A percentile compares a stretch with the other conserved stretches of the same genome.
These are phyloP conservation scores for Syngnathus scovelli DNA, from an alignment of 2,113 vertebrate genomes.

Conservation along the genomic window DNA sequence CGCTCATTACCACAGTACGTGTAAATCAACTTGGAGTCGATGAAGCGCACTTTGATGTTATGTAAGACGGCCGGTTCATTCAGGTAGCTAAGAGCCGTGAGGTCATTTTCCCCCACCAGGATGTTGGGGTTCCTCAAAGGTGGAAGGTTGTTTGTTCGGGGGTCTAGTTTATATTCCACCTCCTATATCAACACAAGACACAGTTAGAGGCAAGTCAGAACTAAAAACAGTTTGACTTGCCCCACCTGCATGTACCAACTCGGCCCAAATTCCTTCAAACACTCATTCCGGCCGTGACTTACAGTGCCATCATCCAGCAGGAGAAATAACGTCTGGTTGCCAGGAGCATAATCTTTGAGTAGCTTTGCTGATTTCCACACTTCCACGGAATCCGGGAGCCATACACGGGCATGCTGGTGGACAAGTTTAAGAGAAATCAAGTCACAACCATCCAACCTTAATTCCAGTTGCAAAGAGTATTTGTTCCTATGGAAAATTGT, in stretches of 20 bases:
- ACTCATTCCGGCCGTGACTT: slow-evolving; percentile 23
- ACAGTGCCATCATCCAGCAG: slow-evolving; percentile 88
- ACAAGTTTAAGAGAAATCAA: slow-evolving; percentile 26
- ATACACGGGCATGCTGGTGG: slow-evolving; percentile 84
- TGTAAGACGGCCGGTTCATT: slow-evolving; percentile 94
- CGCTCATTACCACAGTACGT: slow-evolving; percentile 90
- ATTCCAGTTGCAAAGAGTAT: not conserved
- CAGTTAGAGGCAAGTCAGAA: not conserved
- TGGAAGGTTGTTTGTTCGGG: slow-evolving; percentile 74
- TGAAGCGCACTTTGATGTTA: slow-evolving; percentile 92
- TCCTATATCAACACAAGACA: slow-evolving; percentile 65
- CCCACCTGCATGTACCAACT: slow-evolving; percentile 54
- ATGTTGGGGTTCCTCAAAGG: slow-evolving; percentile 90
- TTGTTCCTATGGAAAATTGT: too few species aligned
- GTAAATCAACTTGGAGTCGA: slow-evolving; percentile 93
- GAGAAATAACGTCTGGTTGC: slow-evolving; percentile 82
- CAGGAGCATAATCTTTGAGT: slow-evolving; percentile 81
- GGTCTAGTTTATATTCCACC: slow-evolving; percentile 77
- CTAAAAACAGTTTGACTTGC: slow-evolving; percentile 32
- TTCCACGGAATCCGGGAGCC: slow-evolving; percentile 87
- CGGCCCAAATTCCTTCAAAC: slow-evolving; percentile 23
- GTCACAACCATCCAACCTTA: slow-evolving; percentile 22
- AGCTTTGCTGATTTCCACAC: slow-evolving; percentile 95
- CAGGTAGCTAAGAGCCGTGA: slow-evolving; percentile 93
- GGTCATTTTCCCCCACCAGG: slow-evolving; percentile 93